Evolutionary conservation across 2,113 vertebrate species (phyloP), one percentile per base, ranked within the genome.

Genomic region (Romanogobio albipinnatus): DNA sequence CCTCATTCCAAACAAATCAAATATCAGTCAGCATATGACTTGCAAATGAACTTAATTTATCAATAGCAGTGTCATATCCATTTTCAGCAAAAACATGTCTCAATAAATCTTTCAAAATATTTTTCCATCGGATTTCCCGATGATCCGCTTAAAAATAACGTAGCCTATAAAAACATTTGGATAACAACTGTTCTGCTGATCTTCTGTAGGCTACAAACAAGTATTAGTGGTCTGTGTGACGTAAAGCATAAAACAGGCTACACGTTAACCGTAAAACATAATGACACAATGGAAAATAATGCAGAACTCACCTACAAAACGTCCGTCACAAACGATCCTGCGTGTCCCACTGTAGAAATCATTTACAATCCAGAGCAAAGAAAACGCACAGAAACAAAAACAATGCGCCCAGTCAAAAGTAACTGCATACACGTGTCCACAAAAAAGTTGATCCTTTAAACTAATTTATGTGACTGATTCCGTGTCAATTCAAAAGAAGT

Each of bases 231-330:
- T 49, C 22, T 7, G 24, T 45, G 11, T 76, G 74, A 51, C 24
- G 14, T 53, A 3, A 76, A 76, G 6, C 45, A 53, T 51, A 76
- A 51, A 76, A 17, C 29, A 29, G 29, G 29, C 29, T 14, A 9
- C 8, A 26, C 1, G 11, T 13, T 8, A 24, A 24, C 47, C 13
- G n/a, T 17, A 47, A 33, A 29, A 29, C 29, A 29, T 29, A 29
- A 29, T 29, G 29, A 29, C 29, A 29, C 29, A 33, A 8, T 45
- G n/a, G 45, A 19, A 81, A n/a, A 22, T 1, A 66, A 47, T 7
- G 17, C 13, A 81, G n/a, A 81, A 36, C 79, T 81, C 43, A 81
- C 79, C 79, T 81, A 68, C 26, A 81, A 68, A 24, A 68, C 59
- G 61, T 51, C 78, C 61, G 76, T 43, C 36, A 17, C 17, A 76